A percentile compares a stretch with the other conserved stretches of the same genome.
Evolutionary conservation across 2,888 invertebrate species (phyloP).

Genomic region (Pherbina coryleti): DNA sequence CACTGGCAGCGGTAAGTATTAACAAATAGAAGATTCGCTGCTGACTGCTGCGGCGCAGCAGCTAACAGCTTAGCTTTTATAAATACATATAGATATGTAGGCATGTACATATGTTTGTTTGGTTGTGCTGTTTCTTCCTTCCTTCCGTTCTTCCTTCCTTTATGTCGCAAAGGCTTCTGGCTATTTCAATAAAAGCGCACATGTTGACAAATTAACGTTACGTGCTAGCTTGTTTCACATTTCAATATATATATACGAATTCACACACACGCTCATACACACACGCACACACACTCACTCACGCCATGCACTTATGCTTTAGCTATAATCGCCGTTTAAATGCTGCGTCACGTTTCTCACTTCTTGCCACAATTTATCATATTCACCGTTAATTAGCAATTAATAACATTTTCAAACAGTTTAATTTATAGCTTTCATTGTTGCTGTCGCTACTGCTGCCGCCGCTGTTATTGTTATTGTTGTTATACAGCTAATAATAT

Average conservation of each 20-base stretch:
- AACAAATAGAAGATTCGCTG: background rate
- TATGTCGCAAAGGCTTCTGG: background rate
- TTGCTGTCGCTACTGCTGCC: background rate
- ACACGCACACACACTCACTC: conserved; percentile 9
- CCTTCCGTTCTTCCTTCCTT: background rate
- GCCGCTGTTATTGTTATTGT: background rate
- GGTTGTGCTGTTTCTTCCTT: background rate
- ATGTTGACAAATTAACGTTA: conserved; percentile 48
- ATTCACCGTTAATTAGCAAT: conserved; percentile 51
- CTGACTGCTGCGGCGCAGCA: background rate
- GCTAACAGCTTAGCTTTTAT: background rate
- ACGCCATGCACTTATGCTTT: background rate
- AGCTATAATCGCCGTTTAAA: conserved; percentile 7
- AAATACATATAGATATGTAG: background rate
- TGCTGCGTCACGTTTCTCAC: conserved; percentile 40
- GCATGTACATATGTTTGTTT: background rate
- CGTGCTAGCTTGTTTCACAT: conserved; percentile 39
- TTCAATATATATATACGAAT: background rate
- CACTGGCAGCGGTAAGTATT: background rate
- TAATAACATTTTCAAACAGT: conserved; percentile 49
- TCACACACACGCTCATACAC: conserved; percentile 1
- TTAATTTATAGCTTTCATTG: conserved; percentile 33
- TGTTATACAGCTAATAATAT: background rate
- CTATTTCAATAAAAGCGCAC: conserved; percentile 16
- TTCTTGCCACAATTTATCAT: conserved; percentile 46